phyloP scores from a whole-genome alignment of 2,797 vertebrate species.

The Hyperoplus immaculatus region DNA sequence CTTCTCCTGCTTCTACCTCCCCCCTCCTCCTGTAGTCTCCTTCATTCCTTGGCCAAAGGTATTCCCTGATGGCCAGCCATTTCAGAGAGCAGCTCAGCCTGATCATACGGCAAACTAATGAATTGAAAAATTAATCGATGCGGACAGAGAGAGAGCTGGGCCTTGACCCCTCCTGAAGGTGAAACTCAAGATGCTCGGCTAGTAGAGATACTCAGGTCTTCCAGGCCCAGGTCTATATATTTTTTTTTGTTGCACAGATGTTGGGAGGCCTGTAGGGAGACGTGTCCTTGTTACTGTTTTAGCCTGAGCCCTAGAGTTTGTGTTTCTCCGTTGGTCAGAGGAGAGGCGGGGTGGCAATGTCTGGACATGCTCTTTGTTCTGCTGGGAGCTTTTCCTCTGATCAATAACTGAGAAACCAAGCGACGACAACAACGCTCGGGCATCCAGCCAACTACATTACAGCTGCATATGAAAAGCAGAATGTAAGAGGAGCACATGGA shows the following conservation, averaged over 20 bases:
- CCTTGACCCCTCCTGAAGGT: conserved; percentile 86
- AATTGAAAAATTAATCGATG: conserved; percentile 89
- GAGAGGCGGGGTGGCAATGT: conserved; percentile 73
- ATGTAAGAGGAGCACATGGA: conserved; percentile 80
- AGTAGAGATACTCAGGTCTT: conserved; percentile 83
- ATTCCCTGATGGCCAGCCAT: conserved; percentile 84
- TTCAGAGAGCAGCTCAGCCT: conserved; percentile 84
- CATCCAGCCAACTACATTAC: conserved; percentile 81
- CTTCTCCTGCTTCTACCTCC: conserved; percentile 69
- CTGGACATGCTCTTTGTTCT: conserved; percentile 84
- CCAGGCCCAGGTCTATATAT: conserved; percentile 81
- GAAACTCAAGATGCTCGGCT: conserved; percentile 81
- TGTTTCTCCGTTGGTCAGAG: conserved; percentile 67
- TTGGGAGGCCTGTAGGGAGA: conserved; percentile 81
- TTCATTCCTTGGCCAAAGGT: conserved; percentile 79
- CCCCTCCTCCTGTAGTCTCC: conserved; percentile 77
- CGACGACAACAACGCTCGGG: conserved; percentile 77
- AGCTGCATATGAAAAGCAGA: conserved; percentile 77
- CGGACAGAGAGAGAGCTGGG: conserved; percentile 80
- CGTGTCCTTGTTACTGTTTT: conserved; percentile 70
- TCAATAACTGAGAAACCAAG: conserved; percentile 81
- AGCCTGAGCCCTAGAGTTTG: conserved; percentile 71
- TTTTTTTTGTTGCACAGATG: conserved; percentile 85
- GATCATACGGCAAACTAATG: conserved; percentile 88
- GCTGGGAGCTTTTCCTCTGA: conserved; percentile 75